Evolutionary conservation across 2,113 vertebrate genomes (phyloP).

Genomic region (Albula goreensis): DNA sequence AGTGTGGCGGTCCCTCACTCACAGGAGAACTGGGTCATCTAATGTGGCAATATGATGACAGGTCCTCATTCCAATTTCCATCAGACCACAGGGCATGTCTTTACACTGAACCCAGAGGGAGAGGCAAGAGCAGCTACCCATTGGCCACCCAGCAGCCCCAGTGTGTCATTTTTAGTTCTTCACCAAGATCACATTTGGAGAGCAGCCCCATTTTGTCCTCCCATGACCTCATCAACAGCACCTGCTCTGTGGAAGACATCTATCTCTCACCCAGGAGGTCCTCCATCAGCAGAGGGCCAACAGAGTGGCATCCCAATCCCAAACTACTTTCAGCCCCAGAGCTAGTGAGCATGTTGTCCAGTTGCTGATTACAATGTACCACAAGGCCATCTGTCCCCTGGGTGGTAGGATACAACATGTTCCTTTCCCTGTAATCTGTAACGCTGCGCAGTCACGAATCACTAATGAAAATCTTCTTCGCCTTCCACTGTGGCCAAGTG

Average conservation of each 20-base stretch:
- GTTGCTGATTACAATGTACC: neutral
- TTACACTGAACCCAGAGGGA: neutral
- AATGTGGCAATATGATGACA: neutral
- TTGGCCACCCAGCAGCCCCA: no score
- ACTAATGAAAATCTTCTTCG: neutral
- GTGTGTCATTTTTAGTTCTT: neutral
- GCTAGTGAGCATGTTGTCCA: neutral
- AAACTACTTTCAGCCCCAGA: neutral
- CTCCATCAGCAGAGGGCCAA: neutral
- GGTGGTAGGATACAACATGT: conserved; percentile 1
- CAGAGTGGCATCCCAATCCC: neutral
- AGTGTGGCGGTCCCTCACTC: neutral
- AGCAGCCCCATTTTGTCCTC: neutral
- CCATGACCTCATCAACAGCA: neutral
- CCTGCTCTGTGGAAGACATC: neutral
- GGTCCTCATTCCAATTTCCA: neutral
- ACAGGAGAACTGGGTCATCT: neutral
- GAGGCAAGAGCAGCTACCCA: neutral
- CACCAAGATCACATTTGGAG: neutral
- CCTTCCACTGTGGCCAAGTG: neutral
- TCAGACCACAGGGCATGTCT: neutral
- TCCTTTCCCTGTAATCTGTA: neutral
- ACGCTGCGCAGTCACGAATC: neutral
- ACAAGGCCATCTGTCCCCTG: neutral
- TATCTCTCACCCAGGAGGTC: neutral